Percentiles rank a stretch among this genome's conserved stretches.
Evolutionary conservation across 64 coral and sea anemone species (phyloP).

Genomic region (Catalaphyllia jardinei): DNA sequence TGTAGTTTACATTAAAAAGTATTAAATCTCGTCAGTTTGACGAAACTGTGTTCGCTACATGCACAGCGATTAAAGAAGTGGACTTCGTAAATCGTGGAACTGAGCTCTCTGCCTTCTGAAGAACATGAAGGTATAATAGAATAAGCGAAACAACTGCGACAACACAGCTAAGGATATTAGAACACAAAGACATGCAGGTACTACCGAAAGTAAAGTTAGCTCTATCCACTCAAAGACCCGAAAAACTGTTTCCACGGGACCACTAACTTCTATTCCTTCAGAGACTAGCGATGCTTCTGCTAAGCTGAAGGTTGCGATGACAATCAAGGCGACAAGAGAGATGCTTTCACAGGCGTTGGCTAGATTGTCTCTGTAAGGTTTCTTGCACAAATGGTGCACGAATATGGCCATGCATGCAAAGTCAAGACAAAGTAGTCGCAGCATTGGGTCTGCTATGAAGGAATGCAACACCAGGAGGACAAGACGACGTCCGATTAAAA

Average conservation of each 20-base stretch:
- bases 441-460: slow-evolving; percentile 56
- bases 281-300: slow-evolving; percentile 26
- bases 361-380: slow-evolving; percentile 49
- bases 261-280: slow-evolving; percentile 29
- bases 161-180: slow-evolving; percentile 12
- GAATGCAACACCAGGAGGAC: slow-evolving; percentile 61
- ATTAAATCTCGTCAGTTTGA: not conserved
- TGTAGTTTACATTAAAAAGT: not conserved
- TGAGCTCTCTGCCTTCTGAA: not conserved
- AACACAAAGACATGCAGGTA: slow-evolving; percentile 40
- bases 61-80: not conserved
- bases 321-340: slow-evolving; percentile 65
- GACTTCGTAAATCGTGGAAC: not conserved
- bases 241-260: not conserved
- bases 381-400: slow-evolving; percentile 53
- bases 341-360: slow-evolving; percentile 63
- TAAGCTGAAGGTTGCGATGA: slow-evolving; percentile 22
- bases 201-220: slow-evolving; percentile 22
- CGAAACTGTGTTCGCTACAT: not conserved
- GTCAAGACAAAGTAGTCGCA: slow-evolving; percentile 35
- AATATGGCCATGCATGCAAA: slow-evolving; percentile 57
- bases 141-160: slow-evolving; percentile 11
- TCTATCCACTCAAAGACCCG: slow-evolving; percentile 34
- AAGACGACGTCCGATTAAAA: slow-evolving; percentile 72
- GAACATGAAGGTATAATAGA: not conserved